Conservation (phyloP, 2,113 vertebrate species). For the Pyrgilauda ruficollis region DNA sequence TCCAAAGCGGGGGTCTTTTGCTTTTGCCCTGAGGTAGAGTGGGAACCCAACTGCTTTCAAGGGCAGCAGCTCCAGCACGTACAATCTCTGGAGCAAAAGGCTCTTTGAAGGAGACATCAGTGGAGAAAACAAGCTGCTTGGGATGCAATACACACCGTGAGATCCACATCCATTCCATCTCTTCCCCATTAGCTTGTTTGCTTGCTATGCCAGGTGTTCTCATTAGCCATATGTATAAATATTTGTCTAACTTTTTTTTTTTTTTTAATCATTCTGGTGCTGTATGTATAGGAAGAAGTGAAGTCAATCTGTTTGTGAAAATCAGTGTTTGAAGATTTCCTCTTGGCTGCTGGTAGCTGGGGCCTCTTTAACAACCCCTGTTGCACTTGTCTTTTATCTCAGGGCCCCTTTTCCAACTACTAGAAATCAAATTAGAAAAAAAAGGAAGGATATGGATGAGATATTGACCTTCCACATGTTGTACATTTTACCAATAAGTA, state of each 20-base stretch:
- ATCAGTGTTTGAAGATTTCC: constrained; percentile 6
- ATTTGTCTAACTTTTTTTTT: constrained; percentile 64
- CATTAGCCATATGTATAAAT: constrained; percentile 71
- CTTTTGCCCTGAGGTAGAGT: neutral
- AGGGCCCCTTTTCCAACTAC: constrained; percentile 2
- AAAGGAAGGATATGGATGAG: neutral
- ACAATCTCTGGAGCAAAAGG: neutral
- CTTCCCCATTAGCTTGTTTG: constrained; percentile 44
- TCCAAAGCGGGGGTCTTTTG: neutral
- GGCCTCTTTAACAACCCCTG: constrained; percentile 9
- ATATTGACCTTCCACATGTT: constrained; percentile 29
- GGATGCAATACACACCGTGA: neutral
- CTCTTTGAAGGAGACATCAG: neutral
- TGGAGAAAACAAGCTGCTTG: neutral
- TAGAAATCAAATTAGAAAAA: neutral
- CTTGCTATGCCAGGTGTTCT: constrained; percentile 73
- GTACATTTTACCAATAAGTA: constrained; percentile 28
- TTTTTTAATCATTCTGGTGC: constrained; percentile 45
- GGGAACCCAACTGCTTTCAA: neutral
- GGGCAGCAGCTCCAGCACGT: neutral
- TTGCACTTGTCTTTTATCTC: neutral
- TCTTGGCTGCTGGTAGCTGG: constrained; percentile 1
- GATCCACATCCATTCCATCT: constrained; percentile 27
- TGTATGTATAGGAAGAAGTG: constrained; percentile 56
- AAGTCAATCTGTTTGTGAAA: constrained; percentile 50